These are phyloP conservation scores for Gopherus flavomarginatus DNA, from an alignment of 2,113 vertebrate species.

Conservation along the genomic window DNA sequence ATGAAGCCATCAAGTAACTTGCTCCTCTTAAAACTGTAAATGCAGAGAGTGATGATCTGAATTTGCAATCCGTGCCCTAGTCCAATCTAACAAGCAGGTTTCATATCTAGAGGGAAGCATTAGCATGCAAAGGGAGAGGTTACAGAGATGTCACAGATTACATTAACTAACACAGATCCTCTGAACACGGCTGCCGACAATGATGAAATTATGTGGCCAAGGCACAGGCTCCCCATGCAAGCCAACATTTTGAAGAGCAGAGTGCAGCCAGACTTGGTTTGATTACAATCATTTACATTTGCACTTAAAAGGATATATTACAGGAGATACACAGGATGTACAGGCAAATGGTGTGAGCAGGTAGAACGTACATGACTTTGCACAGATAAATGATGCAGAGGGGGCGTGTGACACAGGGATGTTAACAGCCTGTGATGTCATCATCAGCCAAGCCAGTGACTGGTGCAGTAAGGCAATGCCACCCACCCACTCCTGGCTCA, in stretches of 20 bases:
- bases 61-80: too few species aligned
- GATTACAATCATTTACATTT: neutral
- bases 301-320: accelerated
- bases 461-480: neutral
- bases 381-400: neutral
- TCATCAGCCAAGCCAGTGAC: neutral
- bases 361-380: accelerated
- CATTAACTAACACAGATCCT: neutral
- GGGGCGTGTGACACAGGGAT: neutral
- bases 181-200: neutral
- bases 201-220: neutral
- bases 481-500: accelerated
- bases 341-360: neutral
- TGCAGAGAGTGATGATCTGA: neutral
- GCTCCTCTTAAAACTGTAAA: neutral
- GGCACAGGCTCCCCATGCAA: neutral
- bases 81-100: neutral
- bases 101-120: neutral
- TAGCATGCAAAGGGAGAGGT: neutral
- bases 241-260: neutral
- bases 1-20: neutral
- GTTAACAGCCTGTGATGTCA: neutral
- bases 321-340: neutral
- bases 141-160: neutral
- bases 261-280: neutral